These are phyloP conservation scores for Eurytemora carolleeae DNA, from an alignment of 1,140 invertebrate species.

Conservation along the genomic window DNA sequence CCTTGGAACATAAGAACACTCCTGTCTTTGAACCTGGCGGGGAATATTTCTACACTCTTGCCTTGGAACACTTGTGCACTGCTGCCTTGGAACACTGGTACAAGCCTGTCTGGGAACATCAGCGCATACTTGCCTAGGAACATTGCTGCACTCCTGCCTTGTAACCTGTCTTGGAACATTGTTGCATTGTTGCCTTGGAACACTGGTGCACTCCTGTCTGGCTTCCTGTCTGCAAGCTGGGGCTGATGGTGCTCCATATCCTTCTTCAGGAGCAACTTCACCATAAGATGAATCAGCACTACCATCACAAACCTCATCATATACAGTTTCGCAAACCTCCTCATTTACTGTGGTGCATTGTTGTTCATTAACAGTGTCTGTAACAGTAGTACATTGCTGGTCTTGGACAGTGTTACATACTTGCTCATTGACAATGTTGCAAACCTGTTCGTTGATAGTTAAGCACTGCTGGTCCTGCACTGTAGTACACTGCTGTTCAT, in stretches of 20 bases:
- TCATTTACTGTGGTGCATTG: constrained; percentile 1
- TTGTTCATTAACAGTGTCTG: not conserved
- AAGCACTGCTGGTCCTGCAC: constrained; percentile 1
- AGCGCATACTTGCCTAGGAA: not conserved
- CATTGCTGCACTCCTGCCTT: not conserved
- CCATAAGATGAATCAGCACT: not conserved
- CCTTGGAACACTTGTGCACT: no score
- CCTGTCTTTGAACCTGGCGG: no score
- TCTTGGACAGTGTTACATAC: no score
- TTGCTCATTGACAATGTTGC: no score
- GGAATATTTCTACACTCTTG: no score
- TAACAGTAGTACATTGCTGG: not conserved
- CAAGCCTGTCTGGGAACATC: constrained; percentile 3
- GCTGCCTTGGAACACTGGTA: constrained; percentile 4
- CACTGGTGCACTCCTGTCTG: not conserved
- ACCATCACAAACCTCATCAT: not conserved
- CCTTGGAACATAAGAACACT: constrained; percentile 6
- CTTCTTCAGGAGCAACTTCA: not conserved
- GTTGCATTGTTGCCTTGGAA: no score
- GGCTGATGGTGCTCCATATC: not conserved
- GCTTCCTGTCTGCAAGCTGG: not conserved
- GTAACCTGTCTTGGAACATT: not conserved
- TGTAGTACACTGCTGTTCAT: constrained; percentile 2
- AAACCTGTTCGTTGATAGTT: constrained; percentile 3
- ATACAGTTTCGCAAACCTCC: constrained; percentile 4